Evolutionary conservation across 2,797 vertebrate species (phyloP).

Genomic region (Manis javanica): DNA sequence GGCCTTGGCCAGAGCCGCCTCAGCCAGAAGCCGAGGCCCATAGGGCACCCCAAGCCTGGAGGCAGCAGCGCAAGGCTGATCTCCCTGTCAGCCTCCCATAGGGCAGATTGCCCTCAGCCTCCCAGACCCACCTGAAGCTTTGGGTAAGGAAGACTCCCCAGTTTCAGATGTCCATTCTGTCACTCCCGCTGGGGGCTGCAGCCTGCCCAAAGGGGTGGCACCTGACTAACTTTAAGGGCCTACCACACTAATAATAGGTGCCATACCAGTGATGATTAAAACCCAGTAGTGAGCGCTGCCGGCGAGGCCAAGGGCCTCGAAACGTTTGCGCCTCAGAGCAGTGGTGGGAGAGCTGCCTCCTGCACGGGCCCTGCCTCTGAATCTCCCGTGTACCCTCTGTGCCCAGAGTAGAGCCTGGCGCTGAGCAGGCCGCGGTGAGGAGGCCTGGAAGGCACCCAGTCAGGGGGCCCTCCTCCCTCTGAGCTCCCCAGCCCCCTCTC

Average conservation of each 20-base stretch:
- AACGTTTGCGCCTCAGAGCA: too few relatives aligned
- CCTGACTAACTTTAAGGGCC: background rate
- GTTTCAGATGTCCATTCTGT: background rate
- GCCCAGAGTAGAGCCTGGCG: background rate
- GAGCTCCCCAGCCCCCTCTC: background rate
- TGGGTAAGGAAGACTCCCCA: background rate
- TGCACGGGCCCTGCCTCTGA: background rate
- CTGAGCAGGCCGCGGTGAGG: background rate
- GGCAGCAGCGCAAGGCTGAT: fast-evolving
- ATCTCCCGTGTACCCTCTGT: background rate
- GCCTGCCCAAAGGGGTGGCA: background rate
- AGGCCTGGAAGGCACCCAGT: too few relatives aligned
- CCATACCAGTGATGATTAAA: background rate
- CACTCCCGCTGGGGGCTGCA: background rate
- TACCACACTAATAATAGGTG: too few relatives aligned
- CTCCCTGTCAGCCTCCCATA: background rate
- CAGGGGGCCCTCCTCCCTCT: too few relatives aligned
- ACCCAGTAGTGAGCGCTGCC: too few relatives aligned
- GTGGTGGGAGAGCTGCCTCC: background rate
- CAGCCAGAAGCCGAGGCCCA: background rate
- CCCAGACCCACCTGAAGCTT: background rate
- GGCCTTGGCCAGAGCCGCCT: background rate
- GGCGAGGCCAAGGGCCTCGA: too few relatives aligned
- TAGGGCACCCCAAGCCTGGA: background rate
- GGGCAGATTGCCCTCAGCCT: background rate